These are phyloP conservation scores for Agrotis puta DNA, from an alignment of 2,888 invertebrate species.

Conservation along the genomic window DNA sequence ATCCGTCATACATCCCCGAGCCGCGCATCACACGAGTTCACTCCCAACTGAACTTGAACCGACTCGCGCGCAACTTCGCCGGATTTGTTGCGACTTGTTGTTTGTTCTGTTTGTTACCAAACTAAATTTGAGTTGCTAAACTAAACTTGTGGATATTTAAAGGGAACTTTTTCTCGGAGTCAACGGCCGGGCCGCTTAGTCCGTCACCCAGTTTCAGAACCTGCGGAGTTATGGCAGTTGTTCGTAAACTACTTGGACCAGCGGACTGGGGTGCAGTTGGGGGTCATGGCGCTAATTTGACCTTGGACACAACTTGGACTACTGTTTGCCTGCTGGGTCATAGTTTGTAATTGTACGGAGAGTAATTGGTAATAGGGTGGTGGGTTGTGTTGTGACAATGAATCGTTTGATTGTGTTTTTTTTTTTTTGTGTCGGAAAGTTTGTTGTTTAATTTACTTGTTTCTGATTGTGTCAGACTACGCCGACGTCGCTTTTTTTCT, in stretches of 20 bases:
- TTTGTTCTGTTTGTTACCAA: constrained; percentile 88
- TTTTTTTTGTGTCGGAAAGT: background rate
- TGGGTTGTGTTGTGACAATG: background rate
- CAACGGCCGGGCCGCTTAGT: constrained; percentile 89
- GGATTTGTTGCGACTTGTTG: constrained; percentile 90
- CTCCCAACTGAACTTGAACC: constrained; percentile 86
- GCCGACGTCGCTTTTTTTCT: no score
- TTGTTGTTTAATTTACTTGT: background rate
- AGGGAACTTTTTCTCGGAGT: constrained; percentile 91
- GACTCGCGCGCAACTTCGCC: constrained; percentile 90
- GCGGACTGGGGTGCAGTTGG: constrained; percentile 85
- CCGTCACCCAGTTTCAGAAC: constrained; percentile 91
- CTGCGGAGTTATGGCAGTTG: constrained; percentile 91
- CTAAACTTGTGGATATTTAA: constrained; percentile 91
- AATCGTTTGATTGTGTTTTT: background rate
- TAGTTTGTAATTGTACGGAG: constrained; percentile 70
- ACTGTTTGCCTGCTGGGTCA: constrained; percentile 75
- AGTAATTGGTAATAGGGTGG: constrained; percentile 36
- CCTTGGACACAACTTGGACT: constrained; percentile 87
- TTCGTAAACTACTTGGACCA: constrained; percentile 89
- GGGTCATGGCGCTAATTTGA: constrained; percentile 90
- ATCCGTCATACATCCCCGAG: background rate
- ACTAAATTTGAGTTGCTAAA: constrained; percentile 91
- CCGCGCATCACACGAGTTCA: constrained; percentile 63
- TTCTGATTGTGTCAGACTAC: no score